A percentile compares a stretch with the other conserved stretches of the same genome.
Conservation (phyloP, 92 coral and sea anemone genomes). For the Palythoa grandis region DNA sequence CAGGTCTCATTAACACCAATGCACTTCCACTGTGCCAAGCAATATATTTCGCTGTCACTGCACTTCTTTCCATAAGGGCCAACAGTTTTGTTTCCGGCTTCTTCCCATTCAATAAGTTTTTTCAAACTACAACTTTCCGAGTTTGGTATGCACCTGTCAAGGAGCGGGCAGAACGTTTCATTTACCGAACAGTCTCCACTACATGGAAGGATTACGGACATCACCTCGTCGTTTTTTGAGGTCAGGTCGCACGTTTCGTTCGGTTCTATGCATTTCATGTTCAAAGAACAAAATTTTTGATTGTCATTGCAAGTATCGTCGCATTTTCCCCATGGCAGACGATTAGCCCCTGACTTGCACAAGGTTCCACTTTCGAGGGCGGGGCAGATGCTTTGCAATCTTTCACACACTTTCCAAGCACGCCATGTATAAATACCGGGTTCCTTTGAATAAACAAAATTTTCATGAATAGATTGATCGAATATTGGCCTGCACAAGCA, state of each 20-base stretch:
- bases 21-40: constrained; percentile 7
- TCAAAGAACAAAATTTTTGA: constrained; percentile 31
- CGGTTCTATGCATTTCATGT: neutral
- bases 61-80: constrained; percentile 29
- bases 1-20: neutral
- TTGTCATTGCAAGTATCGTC: neutral
- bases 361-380: constrained; percentile 16
- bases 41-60: neutral
- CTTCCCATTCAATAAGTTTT: constrained; percentile 6
- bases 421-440: constrained; percentile 29
- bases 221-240: neutral
- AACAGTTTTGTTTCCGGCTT: neutral
- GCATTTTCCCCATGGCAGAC: constrained; percentile 6
- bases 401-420: constrained; percentile 27
- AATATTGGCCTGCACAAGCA: too few species aligned
- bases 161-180: constrained; percentile 4
- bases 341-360: neutral
- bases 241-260: neutral
- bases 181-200: neutral
- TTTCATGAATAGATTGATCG: neutral
- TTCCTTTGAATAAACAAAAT: neutral
- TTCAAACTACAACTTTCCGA: constrained; percentile 2
- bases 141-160: constrained; percentile 18
- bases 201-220: neutral
- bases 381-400: constrained; percentile 25